phyloP scores from a whole-genome alignment of 2,888 invertebrate species.

The Plagodis pulveraria region DNA sequence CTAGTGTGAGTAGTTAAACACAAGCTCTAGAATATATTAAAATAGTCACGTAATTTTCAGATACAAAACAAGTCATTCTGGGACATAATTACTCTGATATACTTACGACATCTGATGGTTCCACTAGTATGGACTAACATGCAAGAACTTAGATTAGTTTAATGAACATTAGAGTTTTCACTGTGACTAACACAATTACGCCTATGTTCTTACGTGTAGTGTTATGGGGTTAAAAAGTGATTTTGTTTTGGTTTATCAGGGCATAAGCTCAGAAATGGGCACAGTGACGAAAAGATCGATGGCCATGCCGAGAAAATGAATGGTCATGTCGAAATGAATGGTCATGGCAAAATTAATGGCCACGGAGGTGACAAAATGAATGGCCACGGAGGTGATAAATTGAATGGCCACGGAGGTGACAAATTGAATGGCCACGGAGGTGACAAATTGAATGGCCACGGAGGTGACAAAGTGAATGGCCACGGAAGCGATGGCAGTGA shows the following conservation, averaged over 20 bases:
- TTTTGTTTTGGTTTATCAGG: constrained; percentile 76
- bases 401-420: constrained; percentile 41
- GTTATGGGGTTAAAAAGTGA: constrained; percentile 52
- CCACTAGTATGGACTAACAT: constrained; percentile 54
- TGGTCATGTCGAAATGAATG: constrained; percentile 45
- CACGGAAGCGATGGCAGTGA: constrained; percentile 18
- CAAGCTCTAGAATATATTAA: constrained; percentile 45
- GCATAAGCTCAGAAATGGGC: constrained; percentile 58
- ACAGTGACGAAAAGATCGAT: constrained; percentile 46
- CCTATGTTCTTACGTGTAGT: constrained; percentile 60
- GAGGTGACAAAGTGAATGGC: constrained; percentile 49
- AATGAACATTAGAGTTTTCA: constrained; percentile 38
- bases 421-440: constrained; percentile 29
- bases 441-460: constrained; percentile 34
- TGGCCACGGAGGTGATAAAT: constrained; percentile 44
- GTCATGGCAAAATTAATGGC: constrained; percentile 44
- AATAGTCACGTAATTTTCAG: constrained; percentile 70
- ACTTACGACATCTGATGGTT: constrained; percentile 60
- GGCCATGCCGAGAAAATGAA: constrained; percentile 49
- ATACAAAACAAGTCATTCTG: constrained; percentile 64
- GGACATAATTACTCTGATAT: constrained; percentile 63
- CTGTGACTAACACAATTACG: constrained; percentile 70
- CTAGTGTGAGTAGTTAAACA: constrained; percentile 29
- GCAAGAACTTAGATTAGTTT: constrained; percentile 44
- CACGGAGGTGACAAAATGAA: constrained; percentile 38